A percentile compares a stretch with the other conserved stretches of the same genome.
Evolutionary conservation across 2,797 vertebrate genomes (phyloP).

Genomic region (Mormyrops attenuatus): DNA sequence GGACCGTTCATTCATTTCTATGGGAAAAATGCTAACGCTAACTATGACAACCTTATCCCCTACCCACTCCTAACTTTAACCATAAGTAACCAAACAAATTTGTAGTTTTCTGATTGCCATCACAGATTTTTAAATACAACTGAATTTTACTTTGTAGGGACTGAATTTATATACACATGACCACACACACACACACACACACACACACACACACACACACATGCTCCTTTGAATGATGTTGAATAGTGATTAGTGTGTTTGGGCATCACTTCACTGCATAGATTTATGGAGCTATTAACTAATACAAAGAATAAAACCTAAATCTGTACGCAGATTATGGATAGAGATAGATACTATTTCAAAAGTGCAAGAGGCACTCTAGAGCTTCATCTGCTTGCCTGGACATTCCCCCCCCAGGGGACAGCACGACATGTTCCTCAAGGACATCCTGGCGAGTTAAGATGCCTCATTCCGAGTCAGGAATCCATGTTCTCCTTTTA

Average conservation of each 20-base stretch:
- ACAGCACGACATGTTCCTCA: background rate
- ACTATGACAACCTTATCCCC: background rate
- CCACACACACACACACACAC: background rate
- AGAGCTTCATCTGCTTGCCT: background rate
- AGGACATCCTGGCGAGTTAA: background rate
- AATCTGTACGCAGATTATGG: background rate
- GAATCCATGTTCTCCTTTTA: background rate
- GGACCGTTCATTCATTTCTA: background rate
- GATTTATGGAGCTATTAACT: background rate
- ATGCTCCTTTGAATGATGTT: background rate
- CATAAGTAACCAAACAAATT: background rate
- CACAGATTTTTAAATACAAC: background rate
- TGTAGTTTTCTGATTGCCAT: background rate
- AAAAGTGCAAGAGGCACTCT: background rate
- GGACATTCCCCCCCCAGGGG: background rate
- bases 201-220: background rate
- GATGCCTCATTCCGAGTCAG: background rate
- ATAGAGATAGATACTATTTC: background rate
- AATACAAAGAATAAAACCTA: background rate
- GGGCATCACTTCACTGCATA: background rate
- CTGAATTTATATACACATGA: background rate
- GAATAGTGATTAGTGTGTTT: background rate
- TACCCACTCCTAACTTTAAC: background rate
- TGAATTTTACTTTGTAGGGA: background rate
- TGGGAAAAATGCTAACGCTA: background rate